phyloP scores from a whole-genome alignment of 2,888 invertebrate species.

The Drosophila paranaensis region DNA sequence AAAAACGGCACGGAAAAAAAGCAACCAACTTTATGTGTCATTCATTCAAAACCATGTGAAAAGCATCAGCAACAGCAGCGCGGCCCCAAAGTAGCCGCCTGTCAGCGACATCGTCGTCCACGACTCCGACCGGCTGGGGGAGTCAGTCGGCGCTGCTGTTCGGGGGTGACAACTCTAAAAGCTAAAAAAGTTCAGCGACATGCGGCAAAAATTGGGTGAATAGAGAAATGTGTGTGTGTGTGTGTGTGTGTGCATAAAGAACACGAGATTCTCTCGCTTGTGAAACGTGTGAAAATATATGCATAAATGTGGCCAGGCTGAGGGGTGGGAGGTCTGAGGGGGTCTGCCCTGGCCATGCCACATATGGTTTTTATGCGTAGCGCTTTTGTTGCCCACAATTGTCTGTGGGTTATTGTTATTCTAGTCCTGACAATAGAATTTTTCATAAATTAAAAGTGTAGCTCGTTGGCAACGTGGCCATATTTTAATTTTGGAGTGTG shows the following conservation, averaged over 20 bases:
- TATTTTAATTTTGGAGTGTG: slow-evolving; percentile 55
- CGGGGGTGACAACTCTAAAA: slow-evolving; percentile 39
- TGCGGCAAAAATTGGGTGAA: slow-evolving; percentile 69
- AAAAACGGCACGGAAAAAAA: slow-evolving; percentile 13
- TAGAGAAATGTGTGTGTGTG: slow-evolving; percentile 38
- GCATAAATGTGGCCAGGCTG: slow-evolving; percentile 34
- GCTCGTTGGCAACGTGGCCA: slow-evolving; percentile 25
- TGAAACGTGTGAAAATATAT: slow-evolving; percentile 58
- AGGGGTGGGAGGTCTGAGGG: background rate
- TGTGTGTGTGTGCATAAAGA: slow-evolving; percentile 24
- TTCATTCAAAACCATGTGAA: slow-evolving; percentile 78
- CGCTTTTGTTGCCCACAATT: slow-evolving; percentile 45
- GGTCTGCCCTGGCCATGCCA: slow-evolving; percentile 26
- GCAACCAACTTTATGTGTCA: slow-evolving; percentile 75
- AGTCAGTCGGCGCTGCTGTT: background rate
- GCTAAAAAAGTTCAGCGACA: slow-evolving; percentile 72
- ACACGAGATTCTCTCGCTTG: slow-evolving; percentile 33
- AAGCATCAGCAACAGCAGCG: slow-evolving; percentile 69
- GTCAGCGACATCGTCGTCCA: slow-evolving; percentile 47
- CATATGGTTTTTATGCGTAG: slow-evolving; percentile 59
- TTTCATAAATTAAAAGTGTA: slow-evolving; percentile 77
- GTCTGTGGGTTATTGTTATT: slow-evolving; percentile 72
- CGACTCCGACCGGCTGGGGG: background rate
- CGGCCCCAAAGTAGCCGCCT: slow-evolving; percentile 69
- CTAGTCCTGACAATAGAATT: slow-evolving; percentile 71